Base-by-base conservation (phyloP, 92 coral and sea anemone genomes). In the Pocillopora grandis region DNA sequence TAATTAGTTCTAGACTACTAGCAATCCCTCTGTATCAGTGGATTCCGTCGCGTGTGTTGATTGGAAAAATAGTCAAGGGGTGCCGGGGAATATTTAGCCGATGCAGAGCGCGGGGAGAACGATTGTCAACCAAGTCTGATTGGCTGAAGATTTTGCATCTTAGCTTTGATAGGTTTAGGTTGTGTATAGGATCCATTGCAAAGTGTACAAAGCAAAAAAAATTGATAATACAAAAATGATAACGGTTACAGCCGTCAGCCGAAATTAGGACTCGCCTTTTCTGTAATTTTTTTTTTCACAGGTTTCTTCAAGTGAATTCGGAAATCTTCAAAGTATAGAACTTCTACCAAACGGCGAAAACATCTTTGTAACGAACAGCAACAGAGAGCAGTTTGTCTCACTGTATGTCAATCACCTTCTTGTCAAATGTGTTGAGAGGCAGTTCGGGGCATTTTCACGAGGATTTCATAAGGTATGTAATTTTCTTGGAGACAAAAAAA, bases 391-490 rank as follows among this genome's bases (percentile, higher is more conserved):
- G 81, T 96, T 94, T 84, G 98, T 96, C 13, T 87, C 89, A 5
- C 90, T 90, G 48, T 96, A 96, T 76, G 98, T 94, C 57, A 83
- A 89, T 79, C 82, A 96, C 79, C 90, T 96, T 8, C 94, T 96
- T 65, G 98, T 92, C 62, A 88, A 88, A 56, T 88, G 93, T 82
- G 95, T 96, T 70, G 98, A 93, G 48, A 87, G 87, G 59, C 99
- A 96, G 75, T 96, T 96, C 60, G 86, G 84, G 61, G 96, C 98
- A 10, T 94, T 96, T 71, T 76, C 94, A 1, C 84, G 86, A 20
- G 99, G 99, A 19, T 96, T 96, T 87, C 99, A 96, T 80, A 96
- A 96, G 99, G 99, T 94, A 69, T 76, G 13, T 69, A 10, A 31
- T 31, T n/a, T 2, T 14, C 10, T 72, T 72, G 2, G 4, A 13